Evolutionary conservation across 2,888 invertebrate species (phyloP), one percentile per base, ranked within the genome.

Genomic region (Temnothorax unifasciatus): DNA sequence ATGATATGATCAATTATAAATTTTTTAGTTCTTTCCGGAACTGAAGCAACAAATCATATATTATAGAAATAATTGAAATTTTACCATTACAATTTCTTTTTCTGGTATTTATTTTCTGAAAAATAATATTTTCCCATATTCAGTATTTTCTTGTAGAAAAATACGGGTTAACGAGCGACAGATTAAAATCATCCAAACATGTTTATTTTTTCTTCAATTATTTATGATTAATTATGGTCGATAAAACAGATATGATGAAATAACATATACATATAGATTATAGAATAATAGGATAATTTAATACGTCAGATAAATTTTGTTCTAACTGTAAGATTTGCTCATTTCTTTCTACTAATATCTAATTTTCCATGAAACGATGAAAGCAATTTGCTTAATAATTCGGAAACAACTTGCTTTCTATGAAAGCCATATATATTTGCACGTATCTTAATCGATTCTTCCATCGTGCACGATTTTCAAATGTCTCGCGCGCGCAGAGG

Each of bases 371-470:
- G 18, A 59, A 44, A 21, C 21, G 8, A 34, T 34, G 3, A 52
- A 25, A 57, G 8, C 11, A 69, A 68, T 57, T 47, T 44, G 8
- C n/a, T 34, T 29, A 18, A 44, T 6, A n/a, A 69, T 25, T 11
- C 1, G 25, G 13, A 38, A 66, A 18, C 2, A 11, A 21, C 3
- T 68, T 76, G 13, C 18, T 18, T 50, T 6, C 50, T 21, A 21
- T 21, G 18, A 79, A 79, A 34, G 15, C 9, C 21, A 6, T 59
- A 21, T 47, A 18, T 21, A n/a, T 29, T 11, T 44, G 29, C 13
- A 2, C 44, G 15, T 69, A 44, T 69, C 29, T 69, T 34, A 44
- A 77, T 44, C 59, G 34, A 71, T 81, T 71, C 21, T 71, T 59
- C 34, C 34, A 4, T 59, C 11, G 47, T 47, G n/a, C 18, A 21